Evolutionary conservation across 2,888 invertebrate genomes (phyloP).

Genomic region (Epinotia nisella): DNA sequence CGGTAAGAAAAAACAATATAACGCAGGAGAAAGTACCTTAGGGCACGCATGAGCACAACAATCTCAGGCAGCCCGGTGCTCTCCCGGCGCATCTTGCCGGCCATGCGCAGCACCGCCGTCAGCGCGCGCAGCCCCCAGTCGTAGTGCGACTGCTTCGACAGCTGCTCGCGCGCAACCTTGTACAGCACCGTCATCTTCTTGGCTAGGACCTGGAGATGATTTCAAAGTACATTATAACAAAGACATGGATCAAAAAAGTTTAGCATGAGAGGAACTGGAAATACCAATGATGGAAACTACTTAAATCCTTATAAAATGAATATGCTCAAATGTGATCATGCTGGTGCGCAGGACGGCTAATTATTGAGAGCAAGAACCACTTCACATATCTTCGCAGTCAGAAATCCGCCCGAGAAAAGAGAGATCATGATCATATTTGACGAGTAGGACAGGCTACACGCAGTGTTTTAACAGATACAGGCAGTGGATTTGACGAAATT

Average conservation of each 20-base stretch:
- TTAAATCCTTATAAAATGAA: too few relatives aligned
- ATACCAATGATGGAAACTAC: too few relatives aligned
- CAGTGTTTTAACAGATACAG: background rate
- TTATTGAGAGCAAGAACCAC: too few relatives aligned
- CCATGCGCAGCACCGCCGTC: slow-evolving; percentile 96
- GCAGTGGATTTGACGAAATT: background rate
- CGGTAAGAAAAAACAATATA: too few relatives aligned
- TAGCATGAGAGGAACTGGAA: background rate
- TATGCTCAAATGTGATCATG: too few relatives aligned
- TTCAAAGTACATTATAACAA: fast-evolving
- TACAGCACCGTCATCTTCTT: slow-evolving; percentile 98
- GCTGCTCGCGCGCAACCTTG: slow-evolving; percentile 92
- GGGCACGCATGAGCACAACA: slow-evolving; percentile 94
- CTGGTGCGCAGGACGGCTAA: too few relatives aligned
- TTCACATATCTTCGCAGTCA: too few relatives aligned
- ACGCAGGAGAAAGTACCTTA: slow-evolving; percentile 70
- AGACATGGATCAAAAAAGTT: background rate
- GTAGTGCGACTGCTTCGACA: slow-evolving; percentile 97
- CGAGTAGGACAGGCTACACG: too few relatives aligned
- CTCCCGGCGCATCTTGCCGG: slow-evolving; percentile 92
- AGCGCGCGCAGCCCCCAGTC: slow-evolving; percentile 96
- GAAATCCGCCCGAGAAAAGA: too few relatives aligned
- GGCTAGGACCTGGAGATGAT: slow-evolving; percentile 85
- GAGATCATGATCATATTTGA: too few relatives aligned
- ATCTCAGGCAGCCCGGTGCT: slow-evolving; percentile 92